Base-by-base conservation (phyloP, 2,113 vertebrate genomes). In the Sander vitreus region DNA sequence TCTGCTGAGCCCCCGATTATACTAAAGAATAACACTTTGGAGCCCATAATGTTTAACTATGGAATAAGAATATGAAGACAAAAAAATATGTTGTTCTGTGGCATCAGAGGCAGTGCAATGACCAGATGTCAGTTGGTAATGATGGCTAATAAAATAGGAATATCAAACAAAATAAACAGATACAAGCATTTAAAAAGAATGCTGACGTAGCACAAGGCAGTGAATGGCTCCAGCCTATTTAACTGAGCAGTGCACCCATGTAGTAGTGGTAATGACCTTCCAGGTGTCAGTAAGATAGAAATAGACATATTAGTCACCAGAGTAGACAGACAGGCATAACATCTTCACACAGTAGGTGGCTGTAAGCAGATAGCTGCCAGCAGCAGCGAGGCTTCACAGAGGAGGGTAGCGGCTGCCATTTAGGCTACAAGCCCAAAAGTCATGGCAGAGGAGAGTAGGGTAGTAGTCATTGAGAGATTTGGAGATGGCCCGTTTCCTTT, bases 301-400 rank as follows among this genome's bases (percentile, higher is more conserved):
- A 91, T 89, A 93, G 85, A 82, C 80, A 43, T 43, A 43, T 57
- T 63, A 75, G 88, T 90, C 81, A 89, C 81, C 36, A 83, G 68
- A 81, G 58, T 27, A 84, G 66, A 63, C 36, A 55, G 80, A 27
- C 73, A 70, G 75, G 55, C 79, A 72, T 33, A 51, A 89, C 73
- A 67, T 88, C 84, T 87, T 91, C 85, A 73, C 79, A 69, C 65
- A 62, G 80, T 77, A 62, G 76, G 80, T 51, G 73, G 11, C 72
- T 91, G 90, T 86, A 93, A 93, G 57, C 45, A 53, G 92, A 92
- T 80, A 89, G 88, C 76, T 16, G 25, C 19, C 67, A 83, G 74
- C 76, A 86, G 80, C 73, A 25, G 27, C 9, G 60, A 58, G 77
- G 54, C 48, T 65, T 65, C 39, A 65, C 63, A 47, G 39, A 23